phyloP scores from a whole-genome alignment of 2,797 vertebrate genomes.

The Amblyraja radiata region DNA sequence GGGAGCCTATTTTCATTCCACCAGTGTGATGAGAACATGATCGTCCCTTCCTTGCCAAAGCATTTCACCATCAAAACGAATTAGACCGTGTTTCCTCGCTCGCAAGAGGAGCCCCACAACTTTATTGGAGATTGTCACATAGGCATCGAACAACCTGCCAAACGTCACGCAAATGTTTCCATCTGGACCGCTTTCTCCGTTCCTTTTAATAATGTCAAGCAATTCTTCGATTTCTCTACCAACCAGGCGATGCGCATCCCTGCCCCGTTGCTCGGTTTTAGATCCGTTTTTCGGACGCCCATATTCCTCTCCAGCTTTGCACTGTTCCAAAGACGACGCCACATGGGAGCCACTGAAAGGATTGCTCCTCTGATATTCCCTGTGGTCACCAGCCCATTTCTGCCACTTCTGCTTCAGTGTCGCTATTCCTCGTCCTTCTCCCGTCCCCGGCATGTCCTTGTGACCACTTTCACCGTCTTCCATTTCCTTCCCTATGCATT shows the following conservation, averaged over 20 bases:
- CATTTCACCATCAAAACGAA: constrained; percentile 84
- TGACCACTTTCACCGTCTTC: constrained; percentile 42
- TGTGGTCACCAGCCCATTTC: constrained; percentile 70
- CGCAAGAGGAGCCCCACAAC: constrained; percentile 77
- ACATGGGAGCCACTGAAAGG: constrained; percentile 64
- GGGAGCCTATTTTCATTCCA: constrained; percentile 48
- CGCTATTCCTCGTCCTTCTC: constrained; percentile 55
- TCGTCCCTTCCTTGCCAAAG: constrained; percentile 87
- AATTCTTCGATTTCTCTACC: constrained; percentile 72
- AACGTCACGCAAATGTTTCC: constrained; percentile 62
- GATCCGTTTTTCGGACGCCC: constrained; percentile 73
- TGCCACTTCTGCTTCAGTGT: constrained; percentile 75
- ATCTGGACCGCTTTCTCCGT: constrained; percentile 56
- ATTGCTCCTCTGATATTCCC: constrained; percentile 73
- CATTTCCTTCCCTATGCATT: constrained; percentile 41
- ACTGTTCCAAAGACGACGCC: constrained; percentile 42
- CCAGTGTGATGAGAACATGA: constrained; percentile 65
- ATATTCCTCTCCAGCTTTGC: constrained; percentile 61
- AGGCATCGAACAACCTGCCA: constrained; percentile 72
- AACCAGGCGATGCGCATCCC: constrained; percentile 69
- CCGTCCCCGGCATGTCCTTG: constrained; percentile 41
- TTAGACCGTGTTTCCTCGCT: constrained; percentile 73
- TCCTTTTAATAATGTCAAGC: constrained; percentile 64
- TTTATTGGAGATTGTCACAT: constrained; percentile 82
- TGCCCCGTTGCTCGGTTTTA: constrained; percentile 74